Conservation (phyloP, 2,888 invertebrate genomes). For the Opisthograptis luteolata region DNA sequence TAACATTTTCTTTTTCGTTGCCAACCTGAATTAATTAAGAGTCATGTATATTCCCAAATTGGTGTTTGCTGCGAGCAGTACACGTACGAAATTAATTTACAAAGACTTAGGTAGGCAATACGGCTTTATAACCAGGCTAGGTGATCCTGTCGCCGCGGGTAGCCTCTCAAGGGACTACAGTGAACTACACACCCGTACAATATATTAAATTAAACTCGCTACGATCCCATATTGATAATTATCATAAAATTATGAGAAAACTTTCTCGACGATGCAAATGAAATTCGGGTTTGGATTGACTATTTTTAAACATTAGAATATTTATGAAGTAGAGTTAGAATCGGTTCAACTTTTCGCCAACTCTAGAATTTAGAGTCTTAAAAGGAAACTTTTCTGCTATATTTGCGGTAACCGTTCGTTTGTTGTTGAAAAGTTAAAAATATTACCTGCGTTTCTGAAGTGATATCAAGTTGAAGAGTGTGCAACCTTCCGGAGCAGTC, state of each 20-base stretch:
- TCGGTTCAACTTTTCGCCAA: constrained; percentile 3
- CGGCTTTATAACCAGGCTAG: constrained; percentile 21
- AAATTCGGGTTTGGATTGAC: background rate
- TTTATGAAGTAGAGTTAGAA: background rate
- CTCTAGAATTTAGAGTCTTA: constrained; percentile 2
- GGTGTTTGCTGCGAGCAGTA: constrained; percentile 57
- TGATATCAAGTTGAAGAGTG: constrained; percentile 91
- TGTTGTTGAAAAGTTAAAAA: constrained; percentile 6
- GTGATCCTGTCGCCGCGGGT: background rate
- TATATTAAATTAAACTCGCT: constrained; percentile 19
- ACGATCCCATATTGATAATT: constrained; percentile 10
- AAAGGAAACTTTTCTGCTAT: constrained; percentile 2
- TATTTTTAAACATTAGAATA: constrained; percentile 1
- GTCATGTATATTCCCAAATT: constrained; percentile 51
- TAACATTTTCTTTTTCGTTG: constrained; percentile 52
- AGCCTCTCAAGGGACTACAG: constrained; percentile 21
- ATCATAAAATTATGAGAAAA: constrained; percentile 9
- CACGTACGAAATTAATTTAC: constrained; percentile 53
- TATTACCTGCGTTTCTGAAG: constrained; percentile 88
- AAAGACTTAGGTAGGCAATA: constrained; percentile 33
- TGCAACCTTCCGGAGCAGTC: constrained; percentile 90
- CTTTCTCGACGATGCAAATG: constrained; percentile 1
- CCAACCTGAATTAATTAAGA: constrained; percentile 53
- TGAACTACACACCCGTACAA: constrained; percentile 19
- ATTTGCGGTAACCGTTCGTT: background rate